These are phyloP conservation scores for Yoshiicerus persimilis DNA, from an alignment of 1,140 invertebrate species.

Conservation along the genomic window DNA sequence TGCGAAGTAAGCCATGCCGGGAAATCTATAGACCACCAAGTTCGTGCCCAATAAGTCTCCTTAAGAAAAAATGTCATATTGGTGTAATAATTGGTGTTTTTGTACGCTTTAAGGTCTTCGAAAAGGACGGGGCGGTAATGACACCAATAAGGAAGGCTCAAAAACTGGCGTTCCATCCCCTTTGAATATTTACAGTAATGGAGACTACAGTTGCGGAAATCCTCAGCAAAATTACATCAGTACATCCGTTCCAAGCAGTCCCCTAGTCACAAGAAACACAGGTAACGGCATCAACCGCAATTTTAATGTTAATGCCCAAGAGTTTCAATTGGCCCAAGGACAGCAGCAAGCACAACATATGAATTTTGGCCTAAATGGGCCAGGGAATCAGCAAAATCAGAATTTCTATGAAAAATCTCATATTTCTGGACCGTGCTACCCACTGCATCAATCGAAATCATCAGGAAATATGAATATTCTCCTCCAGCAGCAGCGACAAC, in stretches of 20 bases:
- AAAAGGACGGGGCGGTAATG: background rate
- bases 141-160: background rate
- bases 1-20: slow-evolving; percentile 69
- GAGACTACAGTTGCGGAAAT: background rate
- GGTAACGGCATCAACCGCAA: background rate
- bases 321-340: slow-evolving; percentile 24
- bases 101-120: background rate
- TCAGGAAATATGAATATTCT: slow-evolving; percentile 41
- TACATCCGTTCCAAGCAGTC: background rate
- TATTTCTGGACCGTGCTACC: slow-evolving; percentile 27
- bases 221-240: background rate
- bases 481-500: slow-evolving; percentile 13
- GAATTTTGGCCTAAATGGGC: background rate
- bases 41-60: slow-evolving; percentile 52
- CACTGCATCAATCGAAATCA: slow-evolving; percentile 39
- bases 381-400: background rate
- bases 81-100: background rate
- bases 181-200: background rate
- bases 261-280: background rate
- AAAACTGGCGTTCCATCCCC: background rate
- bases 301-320: slow-evolving; percentile 39
- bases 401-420: background rate
- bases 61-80: background rate
- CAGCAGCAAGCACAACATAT: background rate
- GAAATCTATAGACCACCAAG: slow-evolving; percentile 86